Percentiles rank a stretch among this genome's conserved stretches.
These are phyloP conservation scores for Hirtodrosophila cameraria DNA, from an alignment of 2,888 invertebrate genomes.

Conservation along the genomic window DNA sequence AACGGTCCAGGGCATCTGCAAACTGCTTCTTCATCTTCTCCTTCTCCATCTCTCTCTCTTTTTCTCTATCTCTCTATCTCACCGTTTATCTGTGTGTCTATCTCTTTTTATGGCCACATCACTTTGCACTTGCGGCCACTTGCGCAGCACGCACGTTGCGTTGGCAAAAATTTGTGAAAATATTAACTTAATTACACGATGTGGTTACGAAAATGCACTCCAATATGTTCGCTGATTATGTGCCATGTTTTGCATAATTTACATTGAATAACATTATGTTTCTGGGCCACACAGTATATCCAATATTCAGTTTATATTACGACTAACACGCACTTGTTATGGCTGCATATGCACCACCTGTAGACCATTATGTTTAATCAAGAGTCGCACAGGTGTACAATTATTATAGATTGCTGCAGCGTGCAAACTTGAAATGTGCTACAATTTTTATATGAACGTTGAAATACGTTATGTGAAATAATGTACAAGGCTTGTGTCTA, in stretches of 20 bases:
- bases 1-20: conserved; percentile 13
- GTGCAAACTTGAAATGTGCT: too few relatives aligned
- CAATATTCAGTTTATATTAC: conserved; percentile 7
- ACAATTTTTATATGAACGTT: too few relatives aligned
- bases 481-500: too few relatives aligned
- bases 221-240: conserved; percentile 48
- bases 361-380: too few relatives aligned
- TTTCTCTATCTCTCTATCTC: background rate
- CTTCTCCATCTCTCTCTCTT: background rate
- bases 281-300: conserved; percentile 10
- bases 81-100: background rate
- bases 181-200: conserved; percentile 61
- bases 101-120: conserved; percentile 21
- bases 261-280: conserved; percentile 28
- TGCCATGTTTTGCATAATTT: conserved; percentile 42
- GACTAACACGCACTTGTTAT: conserved; percentile 6
- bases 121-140: conserved; percentile 33
- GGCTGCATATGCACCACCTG: background rate
- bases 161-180: conserved; percentile 38
- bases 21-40: conserved; percentile 5
- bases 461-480: too few relatives aligned
- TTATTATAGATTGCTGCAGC: too few relatives aligned
- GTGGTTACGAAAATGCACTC: conserved; percentile 41
- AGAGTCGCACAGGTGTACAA: too few relatives aligned
- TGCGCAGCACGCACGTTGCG: conserved; percentile 13